Base-by-base conservation (phyloP, 2,113 vertebrate genomes). In the Leucopsar rothschildi region DNA sequence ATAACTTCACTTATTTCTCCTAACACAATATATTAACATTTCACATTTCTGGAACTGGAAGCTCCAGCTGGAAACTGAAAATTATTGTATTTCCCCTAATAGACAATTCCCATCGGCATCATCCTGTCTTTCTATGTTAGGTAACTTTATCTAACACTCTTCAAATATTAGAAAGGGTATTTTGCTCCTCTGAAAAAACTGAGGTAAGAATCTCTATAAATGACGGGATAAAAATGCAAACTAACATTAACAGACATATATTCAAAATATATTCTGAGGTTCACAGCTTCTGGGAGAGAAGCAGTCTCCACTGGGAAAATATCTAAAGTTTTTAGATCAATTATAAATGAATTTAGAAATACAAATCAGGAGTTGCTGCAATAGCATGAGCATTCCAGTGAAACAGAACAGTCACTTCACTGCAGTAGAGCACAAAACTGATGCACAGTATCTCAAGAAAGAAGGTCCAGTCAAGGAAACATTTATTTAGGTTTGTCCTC, bases 11-110 rank as follows among this genome's bases (percentile, higher is more conserved):
- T 72, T 50, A 25, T 20, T 82, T 31, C 23, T 71, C 35, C 44
- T 59, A 93, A 92, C 22, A 39, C 35, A 79, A 31, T 12, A 21
- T 6, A 49, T 47, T 65, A 60, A 68, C 27, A 52, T 52, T 11
- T 40, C 28, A 56, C 9, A 29, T 8, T 70, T 53, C 55, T 75
- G 25, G 87, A 86, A 92, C 1, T 50, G 37, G 18, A 65, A 53
- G 27, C 28, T 84, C 47, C 42, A 50, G 9, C 21, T 52, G 8
- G 19, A 84, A 84, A 55, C 28, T 52, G 9, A 71, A 29, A 60
- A 57, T 40, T 44, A 37, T 2, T 37, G 1, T 50, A 64, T 15
- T 25, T 75, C 17, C 12, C 11, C 39, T 12, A 50, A 42, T 0
- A 72, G 18, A 35, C 45, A 61, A 56, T 5, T 79, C 60, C 33